phyloP scores from a whole-genome alignment of 2,888 invertebrate genomes.

The Hirtodrosophila histrioides region DNA sequence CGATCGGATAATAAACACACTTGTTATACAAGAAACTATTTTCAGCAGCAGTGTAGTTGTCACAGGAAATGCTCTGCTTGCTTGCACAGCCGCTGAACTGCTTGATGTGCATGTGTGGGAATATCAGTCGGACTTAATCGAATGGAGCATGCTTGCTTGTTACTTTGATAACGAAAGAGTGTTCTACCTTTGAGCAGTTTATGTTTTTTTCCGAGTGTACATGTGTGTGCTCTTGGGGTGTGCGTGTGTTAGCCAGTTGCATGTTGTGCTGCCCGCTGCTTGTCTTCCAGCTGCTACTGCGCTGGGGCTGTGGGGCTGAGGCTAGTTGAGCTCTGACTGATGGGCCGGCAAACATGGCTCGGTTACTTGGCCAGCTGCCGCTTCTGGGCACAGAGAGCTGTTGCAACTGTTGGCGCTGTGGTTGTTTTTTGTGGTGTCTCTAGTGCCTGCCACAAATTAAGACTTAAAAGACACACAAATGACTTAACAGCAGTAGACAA shows the following conservation, averaged over 20 bases:
- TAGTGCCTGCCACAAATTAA: conserved; percentile 61
- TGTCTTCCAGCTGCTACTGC: conserved; percentile 40
- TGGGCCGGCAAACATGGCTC: conserved; percentile 45
- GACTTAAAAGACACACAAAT: conserved; percentile 57
- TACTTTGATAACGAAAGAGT: too few species aligned
- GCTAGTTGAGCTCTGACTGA: conserved; percentile 73
- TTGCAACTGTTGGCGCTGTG: background rate
- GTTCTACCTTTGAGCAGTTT: too few species aligned
- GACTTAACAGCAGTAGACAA: conserved; percentile 34
- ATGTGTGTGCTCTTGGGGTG: conserved; percentile 21
- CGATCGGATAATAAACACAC: too few species aligned
- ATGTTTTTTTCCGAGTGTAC: conserved; percentile 1
- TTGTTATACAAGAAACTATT: too few species aligned
- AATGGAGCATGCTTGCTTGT: too few species aligned
- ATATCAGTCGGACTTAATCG: too few species aligned
- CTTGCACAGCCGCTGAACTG: too few species aligned
- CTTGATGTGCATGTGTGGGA: too few species aligned
- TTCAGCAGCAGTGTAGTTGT: too few species aligned
- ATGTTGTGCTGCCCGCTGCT: conserved; percentile 38
- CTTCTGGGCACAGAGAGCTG: conserved; percentile 14
- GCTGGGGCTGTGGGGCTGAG: conserved; percentile 42
- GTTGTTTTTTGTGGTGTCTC: conserved; percentile 3
- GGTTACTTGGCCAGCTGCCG: conserved; percentile 32
- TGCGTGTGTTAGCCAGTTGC: conserved; percentile 69
- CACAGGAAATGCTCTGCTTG: too few species aligned